phyloP scores from a whole-genome alignment of 2,888 invertebrate genomes.

The Dinocampus coccinellae region DNA sequence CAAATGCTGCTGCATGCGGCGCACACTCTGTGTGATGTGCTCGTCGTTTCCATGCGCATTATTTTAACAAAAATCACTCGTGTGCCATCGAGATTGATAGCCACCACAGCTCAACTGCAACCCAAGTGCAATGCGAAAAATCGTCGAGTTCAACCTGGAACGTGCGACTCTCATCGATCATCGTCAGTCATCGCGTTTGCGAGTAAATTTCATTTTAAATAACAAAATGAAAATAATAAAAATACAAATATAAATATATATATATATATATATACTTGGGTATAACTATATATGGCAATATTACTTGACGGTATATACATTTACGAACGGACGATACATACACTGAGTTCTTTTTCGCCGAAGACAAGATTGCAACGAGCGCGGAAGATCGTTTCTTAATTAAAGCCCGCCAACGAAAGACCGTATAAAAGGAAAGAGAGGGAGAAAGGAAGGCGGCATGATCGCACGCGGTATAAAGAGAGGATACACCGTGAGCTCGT shows the following conservation, averaged over 20 bases:
- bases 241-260: background rate
- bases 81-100: conserved; percentile 19
- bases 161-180: conserved; percentile 58
- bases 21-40: background rate
- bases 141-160: conserved; percentile 38
- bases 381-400: conserved; percentile 58
- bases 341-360: conserved; percentile 33
- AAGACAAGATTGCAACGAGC: conserved; percentile 46
- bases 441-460: conserved; percentile 27
- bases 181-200: conserved; percentile 56
- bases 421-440: conserved; percentile 11
- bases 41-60: background rate
- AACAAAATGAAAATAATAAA: background rate
- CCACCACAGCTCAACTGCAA: conserved; percentile 13
- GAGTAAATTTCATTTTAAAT: conserved; percentile 13
- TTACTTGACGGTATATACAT: conserved; percentile 45
- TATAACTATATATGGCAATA: background rate
- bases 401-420: conserved; percentile 47
- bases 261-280: background rate
- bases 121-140: conserved; percentile 37
- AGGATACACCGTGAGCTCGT: conserved; percentile 6
- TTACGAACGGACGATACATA: conserved; percentile 8
- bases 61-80: conserved; percentile 17
- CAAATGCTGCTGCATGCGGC: background rate
- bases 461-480: conserved; percentile 17